Evolutionary conservation across 2,888 invertebrate genomes (phyloP), one percentile per base, ranked within the genome.

Genomic region (Resseliella maxima): DNA sequence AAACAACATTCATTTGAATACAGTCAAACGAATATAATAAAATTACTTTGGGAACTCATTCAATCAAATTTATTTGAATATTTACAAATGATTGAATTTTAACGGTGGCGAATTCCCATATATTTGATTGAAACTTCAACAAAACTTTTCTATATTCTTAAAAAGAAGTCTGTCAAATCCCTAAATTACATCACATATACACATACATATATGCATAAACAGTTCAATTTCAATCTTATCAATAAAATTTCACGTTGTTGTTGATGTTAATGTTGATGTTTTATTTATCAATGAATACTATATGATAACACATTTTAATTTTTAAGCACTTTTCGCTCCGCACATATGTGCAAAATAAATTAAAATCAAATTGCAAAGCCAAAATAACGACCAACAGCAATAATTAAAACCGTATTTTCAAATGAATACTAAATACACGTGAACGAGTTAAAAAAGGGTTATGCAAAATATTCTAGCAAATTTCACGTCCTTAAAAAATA

Each of bases 401-500:
- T 24, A 24, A 5, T 59, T 24, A 24, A 59, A 59, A 2, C n/a
- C 6, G 18, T 2, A 27, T 59, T 59, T 24, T 27, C 27, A 31
- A 72, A 27, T 72, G 31, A 72, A 12, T 8, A 72, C 72, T 35
- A 72, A 50, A 50, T 15, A 50, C 1, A 15, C 12, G 31, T 5
- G 72, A 72, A 31, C 35, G n/a, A n/a, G 12, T 3, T 41, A 41
- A 41, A 41, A 5, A 41, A 5, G 5, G 41, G 18, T 3, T 72
- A 31, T 59, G 59, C 59, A 59, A 59, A 59, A n/a, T 27, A 27
- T 27, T 59, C 3, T 2, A 15, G 31, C 31, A 31, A 72, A 83
- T 36, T 83, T 21, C 38, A 38, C 38, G 83, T 83, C 38, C 83
- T 83, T n/a, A 38, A 38, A 83, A 83, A 83, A 83, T 38, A 21